These are phyloP conservation scores for Rhadina sibilatrix DNA, from an alignment of 2,113 vertebrate genomes.

Conservation along the genomic window DNA sequence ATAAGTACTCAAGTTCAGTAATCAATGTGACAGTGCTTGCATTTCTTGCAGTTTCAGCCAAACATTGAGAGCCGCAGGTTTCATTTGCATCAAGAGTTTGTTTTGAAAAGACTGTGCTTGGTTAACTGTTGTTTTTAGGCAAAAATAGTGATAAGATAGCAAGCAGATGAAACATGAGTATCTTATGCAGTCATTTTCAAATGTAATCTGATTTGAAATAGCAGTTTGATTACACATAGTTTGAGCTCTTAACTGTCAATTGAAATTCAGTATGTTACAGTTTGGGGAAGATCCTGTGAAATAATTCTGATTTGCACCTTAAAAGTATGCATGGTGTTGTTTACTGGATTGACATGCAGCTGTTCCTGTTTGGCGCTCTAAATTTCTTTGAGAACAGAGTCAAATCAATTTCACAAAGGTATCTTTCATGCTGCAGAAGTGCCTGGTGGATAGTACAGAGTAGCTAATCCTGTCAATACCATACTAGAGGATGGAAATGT, in stretches of 20 bases:
- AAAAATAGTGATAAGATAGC: neutral
- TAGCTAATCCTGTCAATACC: neutral
- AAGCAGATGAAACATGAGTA: neutral
- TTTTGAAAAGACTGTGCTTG: neutral
- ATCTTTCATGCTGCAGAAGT: neutral
- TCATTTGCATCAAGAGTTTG: neutral
- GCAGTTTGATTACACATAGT: neutral
- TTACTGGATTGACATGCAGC: neutral
- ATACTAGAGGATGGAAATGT: neutral
- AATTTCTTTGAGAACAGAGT: neutral
- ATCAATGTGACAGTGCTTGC: neutral
- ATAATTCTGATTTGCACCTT: neutral
- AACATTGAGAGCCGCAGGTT: neutral
- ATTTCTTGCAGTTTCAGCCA: neutral
- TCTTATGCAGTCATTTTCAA: neutral
- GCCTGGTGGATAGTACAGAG: neutral
- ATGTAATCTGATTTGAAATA: neutral
- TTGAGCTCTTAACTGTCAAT: neutral
- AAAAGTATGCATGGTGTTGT: neutral
- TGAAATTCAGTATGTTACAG: neutral
- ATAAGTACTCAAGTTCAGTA: neutral
- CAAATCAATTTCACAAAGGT: neutral
- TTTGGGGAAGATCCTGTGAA: neutral
- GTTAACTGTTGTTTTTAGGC: neutral
- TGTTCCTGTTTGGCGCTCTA: neutral